Evolutionary conservation across 2,113 vertebrate species (phyloP).

Genomic region (Seriola quinqueradiata): DNA sequence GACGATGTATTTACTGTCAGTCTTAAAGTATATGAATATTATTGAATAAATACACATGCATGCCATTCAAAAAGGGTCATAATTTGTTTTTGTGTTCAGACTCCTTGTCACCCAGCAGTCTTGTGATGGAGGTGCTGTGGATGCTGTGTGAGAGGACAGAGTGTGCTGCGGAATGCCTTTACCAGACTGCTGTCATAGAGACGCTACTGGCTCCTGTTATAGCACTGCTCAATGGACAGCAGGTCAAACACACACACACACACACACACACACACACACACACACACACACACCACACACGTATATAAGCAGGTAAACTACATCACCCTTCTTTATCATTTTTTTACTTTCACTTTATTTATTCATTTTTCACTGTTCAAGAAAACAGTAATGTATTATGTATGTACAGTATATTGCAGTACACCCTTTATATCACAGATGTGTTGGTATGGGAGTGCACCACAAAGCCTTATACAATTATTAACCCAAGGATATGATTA

Average conservation of each 20-base stretch:
- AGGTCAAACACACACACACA: slow-evolving; percentile 81
- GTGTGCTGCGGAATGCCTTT: slow-evolving; percentile 89
- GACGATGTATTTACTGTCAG: not conserved
- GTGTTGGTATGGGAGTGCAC: too few relatives aligned
- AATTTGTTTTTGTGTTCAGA: slow-evolving; percentile 78
- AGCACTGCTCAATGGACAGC: slow-evolving; percentile 84
- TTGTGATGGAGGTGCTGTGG: slow-evolving; percentile 90
- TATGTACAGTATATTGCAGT: too few relatives aligned
- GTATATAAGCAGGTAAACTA: too few relatives aligned
- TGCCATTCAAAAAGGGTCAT: not conserved
- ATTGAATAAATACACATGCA: not conserved
- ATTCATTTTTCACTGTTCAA: too few relatives aligned
- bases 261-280: not conserved
- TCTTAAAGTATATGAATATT: not conserved
- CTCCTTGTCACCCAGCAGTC: slow-evolving; percentile 86
- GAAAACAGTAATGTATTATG: too few relatives aligned
- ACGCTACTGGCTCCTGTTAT: slow-evolving; percentile 89
- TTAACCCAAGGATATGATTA: too few relatives aligned
- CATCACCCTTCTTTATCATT: too few relatives aligned
- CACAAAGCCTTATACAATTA: too few relatives aligned
- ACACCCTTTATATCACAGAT: too few relatives aligned
- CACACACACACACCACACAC: not conserved
- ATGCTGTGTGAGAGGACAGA: slow-evolving; percentile 91
- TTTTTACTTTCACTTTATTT: too few relatives aligned
- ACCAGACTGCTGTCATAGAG: slow-evolving; percentile 84